Conservation (phyloP, 1,140 invertebrate genomes). For the Wiebesia pumilae region DNA sequence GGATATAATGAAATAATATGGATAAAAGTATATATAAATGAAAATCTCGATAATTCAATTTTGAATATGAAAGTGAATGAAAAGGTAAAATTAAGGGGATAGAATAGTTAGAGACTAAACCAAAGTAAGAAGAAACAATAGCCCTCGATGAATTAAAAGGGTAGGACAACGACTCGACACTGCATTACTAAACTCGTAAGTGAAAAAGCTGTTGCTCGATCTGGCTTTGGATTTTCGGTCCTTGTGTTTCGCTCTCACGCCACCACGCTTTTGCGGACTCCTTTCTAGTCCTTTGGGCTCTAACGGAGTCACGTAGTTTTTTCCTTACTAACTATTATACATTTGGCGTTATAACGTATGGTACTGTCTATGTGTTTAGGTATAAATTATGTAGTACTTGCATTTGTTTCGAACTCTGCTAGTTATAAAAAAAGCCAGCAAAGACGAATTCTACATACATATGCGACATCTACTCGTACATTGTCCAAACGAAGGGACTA, state of each 20-base stretch:
- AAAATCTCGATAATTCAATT: too few species aligned
- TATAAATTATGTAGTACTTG: conserved; percentile 71
- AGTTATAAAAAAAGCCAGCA: conserved; percentile 47
- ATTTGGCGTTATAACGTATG: conserved; percentile 75
- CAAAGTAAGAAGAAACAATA: background rate
- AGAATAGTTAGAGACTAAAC: background rate
- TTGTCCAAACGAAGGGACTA: conserved; percentile 64
- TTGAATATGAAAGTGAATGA: background rate
- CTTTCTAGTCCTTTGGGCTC: conserved; percentile 52
- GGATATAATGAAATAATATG: too few species aligned
- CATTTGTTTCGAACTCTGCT: conserved; percentile 58
- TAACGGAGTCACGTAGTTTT: conserved; percentile 56
- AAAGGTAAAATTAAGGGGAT: background rate
- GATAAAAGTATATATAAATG: too few species aligned
- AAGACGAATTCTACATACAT: conserved; percentile 56
- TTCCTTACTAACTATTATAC: conserved; percentile 72
- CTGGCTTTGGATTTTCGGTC: conserved; percentile 50
- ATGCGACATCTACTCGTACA: conserved; percentile 65
- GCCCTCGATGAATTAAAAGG: conserved; percentile 9
- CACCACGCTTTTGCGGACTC: conserved; percentile 52
- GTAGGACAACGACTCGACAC: conserved; percentile 43
- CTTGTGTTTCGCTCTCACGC: conserved; percentile 42
- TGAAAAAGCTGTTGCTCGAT: conserved; percentile 53
- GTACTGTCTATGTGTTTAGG: conserved; percentile 72
- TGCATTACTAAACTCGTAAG: conserved; percentile 37